Base-by-base conservation (phyloP, 2,888 invertebrate genomes). In the Leptopilina syphax region DNA sequence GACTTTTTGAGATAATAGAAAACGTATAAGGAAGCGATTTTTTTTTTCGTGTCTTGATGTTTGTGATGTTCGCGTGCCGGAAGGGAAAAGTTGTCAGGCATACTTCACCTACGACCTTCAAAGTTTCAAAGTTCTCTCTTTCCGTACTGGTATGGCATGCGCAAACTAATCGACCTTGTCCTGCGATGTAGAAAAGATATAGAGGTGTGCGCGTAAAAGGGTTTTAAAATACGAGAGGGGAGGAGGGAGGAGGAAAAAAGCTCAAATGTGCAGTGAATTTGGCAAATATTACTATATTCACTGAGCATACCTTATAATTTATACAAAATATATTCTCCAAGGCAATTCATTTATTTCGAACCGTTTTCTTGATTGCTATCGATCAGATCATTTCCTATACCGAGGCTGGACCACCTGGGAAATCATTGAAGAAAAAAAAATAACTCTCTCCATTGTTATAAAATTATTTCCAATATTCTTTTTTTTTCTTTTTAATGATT, bases 41-140 rank as follows among this genome's bases (percentile, higher is more conserved):
- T 65, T 65, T 65, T 12, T 3, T 27, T 50, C 44, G 7, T 44
- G 7, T 44, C 44, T 7, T 44, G 44, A 65, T 65, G 65, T 65
- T 24, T 24, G 63, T 65, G 41, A 65, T 65, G 63, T 80, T 83
- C 79, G 81, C 80, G 73, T 81, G 77, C 76, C 63, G 63, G 63
- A 63, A 63, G 63, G 63, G 24, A 63, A 63, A 63, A 63, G 63
- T 63, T 63, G 63, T 63, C 24, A 63, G 63, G 18, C 60, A 60
- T 80, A 76, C 50, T 76, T 77, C 81, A 83, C 80, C 79, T 80
- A 78, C 73, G 80, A 81, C 83, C 83, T 81, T 81, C 80, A 34
- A 83, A 81, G 78, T 81, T 81, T 76, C 70, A 80, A 80, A 80
- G 78, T 82, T 79, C 34, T 63, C 65, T 76, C 68, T 76, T 66